Evolutionary conservation across 35 echinoderm and acorn worm species (phyloP).

Genomic region (Apostichopus parvimensis): DNA sequence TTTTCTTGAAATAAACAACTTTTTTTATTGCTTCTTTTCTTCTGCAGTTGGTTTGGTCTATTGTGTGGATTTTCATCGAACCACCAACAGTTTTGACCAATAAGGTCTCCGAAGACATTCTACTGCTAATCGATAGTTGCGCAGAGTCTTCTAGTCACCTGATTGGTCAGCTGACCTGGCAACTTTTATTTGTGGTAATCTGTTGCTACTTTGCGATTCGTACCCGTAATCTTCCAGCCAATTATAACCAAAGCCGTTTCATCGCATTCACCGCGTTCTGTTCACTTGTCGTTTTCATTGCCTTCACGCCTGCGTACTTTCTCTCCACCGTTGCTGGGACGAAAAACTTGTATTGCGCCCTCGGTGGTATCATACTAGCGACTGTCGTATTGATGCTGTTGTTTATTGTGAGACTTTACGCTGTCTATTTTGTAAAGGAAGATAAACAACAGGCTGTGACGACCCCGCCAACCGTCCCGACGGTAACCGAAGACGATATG

Average conservation of each 20-base stretch:
- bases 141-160: neutral
- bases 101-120: neutral
- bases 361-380: slow-evolving; percentile 1
- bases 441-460: slow-evolving; percentile 19
- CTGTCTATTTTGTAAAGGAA: slow-evolving; percentile 38
- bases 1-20: neutral
- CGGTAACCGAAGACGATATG: neutral
- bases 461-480: neutral
- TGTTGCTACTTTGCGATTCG: slow-evolving; percentile 67
- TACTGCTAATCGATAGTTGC: neutral
- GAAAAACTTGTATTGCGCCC: slow-evolving; percentile 14
- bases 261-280: slow-evolving; percentile 59
- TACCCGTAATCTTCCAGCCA: slow-evolving; percentile 64
- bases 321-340: neutral
- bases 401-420: slow-evolving; percentile 34
- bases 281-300: slow-evolving; percentile 57
- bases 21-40: neutral
- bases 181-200: slow-evolving; percentile 37
- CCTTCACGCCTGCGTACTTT: slow-evolving; percentile 54
- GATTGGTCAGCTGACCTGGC: slow-evolving; percentile 30
- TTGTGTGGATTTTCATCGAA: neutral
- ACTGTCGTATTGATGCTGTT: slow-evolving; percentile 23
- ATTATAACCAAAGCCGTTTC: slow-evolving; percentile 79
- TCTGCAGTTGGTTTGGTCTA: slow-evolving; percentile 15
- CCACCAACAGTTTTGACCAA: neutral